Percentiles rank a stretch among this genome's conserved stretches.
These are phyloP conservation scores for Poeciliopsis turneri DNA, from an alignment of 2,797 vertebrate genomes.

Conservation along the genomic window DNA sequence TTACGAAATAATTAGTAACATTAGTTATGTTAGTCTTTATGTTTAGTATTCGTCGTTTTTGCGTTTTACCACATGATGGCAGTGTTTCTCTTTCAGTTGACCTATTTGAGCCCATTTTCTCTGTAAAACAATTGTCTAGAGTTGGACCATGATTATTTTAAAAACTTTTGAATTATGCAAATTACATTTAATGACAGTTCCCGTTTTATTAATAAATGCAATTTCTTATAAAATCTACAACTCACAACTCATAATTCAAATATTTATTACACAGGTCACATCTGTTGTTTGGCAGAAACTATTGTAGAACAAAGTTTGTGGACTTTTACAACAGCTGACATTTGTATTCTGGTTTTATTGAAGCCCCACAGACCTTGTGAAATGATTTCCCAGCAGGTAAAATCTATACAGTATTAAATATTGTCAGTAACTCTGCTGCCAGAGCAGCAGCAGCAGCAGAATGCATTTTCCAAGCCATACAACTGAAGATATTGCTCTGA, in stretches of 20 bases:
- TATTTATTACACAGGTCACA: neutral
- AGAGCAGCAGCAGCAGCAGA: constrained; percentile 17
- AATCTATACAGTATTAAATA: constrained; percentile 56
- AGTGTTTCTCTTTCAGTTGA: constrained; percentile 34
- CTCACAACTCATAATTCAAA: neutral
- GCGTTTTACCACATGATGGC: constrained; percentile 43
- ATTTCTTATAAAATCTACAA: neutral
- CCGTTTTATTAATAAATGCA: neutral
- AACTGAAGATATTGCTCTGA: constrained; percentile 64
- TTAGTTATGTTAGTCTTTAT: neutral
- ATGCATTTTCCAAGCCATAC: constrained; percentile 46
- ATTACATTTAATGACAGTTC: neutral
- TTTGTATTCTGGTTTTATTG: constrained; percentile 37
- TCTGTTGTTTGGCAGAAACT: neutral
- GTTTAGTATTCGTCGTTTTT: neutral
- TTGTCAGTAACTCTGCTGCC: constrained; percentile 27
- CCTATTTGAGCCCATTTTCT: neutral
- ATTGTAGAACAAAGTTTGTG: constrained; percentile 24
- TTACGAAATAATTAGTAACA: too few relatives aligned
- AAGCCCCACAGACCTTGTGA: constrained; percentile 12
- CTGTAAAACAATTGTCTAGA: neutral
- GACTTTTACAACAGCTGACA: constrained; percentile 19
- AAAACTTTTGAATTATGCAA: neutral
- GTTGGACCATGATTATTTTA: neutral
- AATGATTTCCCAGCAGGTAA: constrained; percentile 66